Evolutionary conservation across 2,888 invertebrate species (phyloP), one percentile per base, ranked within the genome.

Genomic region (Hypolimnas misippus): DNA sequence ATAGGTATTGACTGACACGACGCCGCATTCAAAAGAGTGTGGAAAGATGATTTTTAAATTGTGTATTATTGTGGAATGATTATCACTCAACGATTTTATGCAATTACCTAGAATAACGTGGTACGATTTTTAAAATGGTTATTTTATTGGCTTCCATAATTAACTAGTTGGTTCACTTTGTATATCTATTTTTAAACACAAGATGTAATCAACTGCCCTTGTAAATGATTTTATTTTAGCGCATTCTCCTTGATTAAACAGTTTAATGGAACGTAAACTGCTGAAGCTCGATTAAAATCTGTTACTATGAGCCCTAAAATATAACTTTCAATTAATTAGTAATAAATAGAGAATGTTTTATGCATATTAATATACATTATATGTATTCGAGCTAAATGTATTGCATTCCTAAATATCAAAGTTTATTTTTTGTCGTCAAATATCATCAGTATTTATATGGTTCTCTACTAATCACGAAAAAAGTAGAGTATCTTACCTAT

Each of bases 61-160:
- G 49, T 6, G 19, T 21, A 46, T 46, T 60, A 54, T 46, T 53
- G 12, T n/a, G 35, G 12, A 19, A 46, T 46, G 12, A 46, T n/a
- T 46, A 21, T 46, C 51, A 16, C 25, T 52, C 33, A 42, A 62
- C 46, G 25, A 25, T 46, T 12, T 46, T 46, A 19, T 12, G 12
- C 19, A 46, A 61, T 31, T 33, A 54, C 7, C 2, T 17, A 54
- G 16, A 33, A 44, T 56, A 44, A 25, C 29, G 50, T 56, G 29
- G 29, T 46, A 17, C 46, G 10, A 60, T 50, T 56, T 19, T 56
- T 55, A 56, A 46, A 60, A 56, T 42, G 51, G 16, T 52, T 16
- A 46, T 52, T 51, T 56, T 59, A 51, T 21, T 54, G 16, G 29
- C 16, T 59, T 55, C 40, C 59, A 55, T 63, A 55, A 55, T 59